phyloP scores from a whole-genome alignment of 2,113 vertebrate genomes.

The Anser brachyrhynchus region DNA sequence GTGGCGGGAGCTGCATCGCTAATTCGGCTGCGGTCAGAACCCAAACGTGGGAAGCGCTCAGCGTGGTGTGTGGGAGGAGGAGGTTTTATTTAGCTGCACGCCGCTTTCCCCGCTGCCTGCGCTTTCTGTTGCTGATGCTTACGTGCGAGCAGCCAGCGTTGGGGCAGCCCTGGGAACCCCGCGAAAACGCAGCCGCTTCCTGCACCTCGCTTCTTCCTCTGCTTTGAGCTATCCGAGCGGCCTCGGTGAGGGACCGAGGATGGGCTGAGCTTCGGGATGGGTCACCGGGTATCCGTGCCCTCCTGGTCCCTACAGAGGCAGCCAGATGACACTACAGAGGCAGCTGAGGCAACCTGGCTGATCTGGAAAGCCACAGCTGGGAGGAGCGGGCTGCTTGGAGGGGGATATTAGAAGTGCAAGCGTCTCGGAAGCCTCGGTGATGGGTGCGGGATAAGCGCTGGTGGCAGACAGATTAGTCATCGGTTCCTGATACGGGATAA shows the following conservation, averaged over 20 bases:
- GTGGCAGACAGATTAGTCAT: slow-evolving; percentile 60
- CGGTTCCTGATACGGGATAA: slow-evolving; percentile 59
- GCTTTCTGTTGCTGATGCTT: background rate
- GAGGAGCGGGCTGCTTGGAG: background rate
- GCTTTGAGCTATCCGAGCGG: background rate
- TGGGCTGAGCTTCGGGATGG: background rate
- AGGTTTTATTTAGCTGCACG: slow-evolving; percentile 56
- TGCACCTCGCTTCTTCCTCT: background rate
- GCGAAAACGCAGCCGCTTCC: background rate
- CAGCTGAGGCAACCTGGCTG: background rate
- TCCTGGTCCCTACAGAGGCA: background rate
- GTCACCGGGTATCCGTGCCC: background rate
- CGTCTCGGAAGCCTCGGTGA: background rate
- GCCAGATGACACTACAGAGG: background rate
- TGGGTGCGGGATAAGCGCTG: background rate
- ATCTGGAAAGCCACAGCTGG: background rate
- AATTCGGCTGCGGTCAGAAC: slow-evolving; percentile 57
- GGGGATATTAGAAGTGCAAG: background rate
- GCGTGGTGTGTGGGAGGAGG: slow-evolving; percentile 58
- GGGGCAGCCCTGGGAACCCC: slow-evolving; percentile 8
- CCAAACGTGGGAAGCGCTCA: slow-evolving; percentile 39
- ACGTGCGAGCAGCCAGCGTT: background rate
- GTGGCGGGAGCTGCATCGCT: slow-evolving; percentile 28
- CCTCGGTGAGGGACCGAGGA: background rate
- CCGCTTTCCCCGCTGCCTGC: background rate